Base-by-base conservation (phyloP, 2,888 invertebrate genomes). In the Dasypogon diadema region DNA sequence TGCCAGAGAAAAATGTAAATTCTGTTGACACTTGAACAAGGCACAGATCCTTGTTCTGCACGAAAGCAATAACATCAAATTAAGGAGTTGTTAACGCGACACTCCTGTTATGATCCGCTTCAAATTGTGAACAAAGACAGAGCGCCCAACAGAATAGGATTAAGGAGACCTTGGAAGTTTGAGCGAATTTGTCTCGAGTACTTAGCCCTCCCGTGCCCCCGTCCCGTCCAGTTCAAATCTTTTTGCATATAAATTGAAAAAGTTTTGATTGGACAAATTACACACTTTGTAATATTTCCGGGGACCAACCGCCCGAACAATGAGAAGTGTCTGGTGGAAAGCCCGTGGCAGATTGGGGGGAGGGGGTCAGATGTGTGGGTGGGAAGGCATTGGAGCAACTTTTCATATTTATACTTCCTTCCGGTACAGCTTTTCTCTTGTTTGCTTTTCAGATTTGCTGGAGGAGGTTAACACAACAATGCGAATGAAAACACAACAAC, bases 191-290 rank as follows among this genome's bases (percentile, higher is more conserved):
- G 30, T 26, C 42, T 0, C 42, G 8, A n/a, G n/a, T 30, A 42
- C 10, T 3, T 14, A 60, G 37, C 2, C 16, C 16, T 30, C 26
- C 10, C 14, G 16, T 26, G 26, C 21, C 34, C 60, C 60, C 18
- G 34, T 65, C 46, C n/a, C 48, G 46, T 12, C 21, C 65, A n/a
- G 24, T 18, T 65, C 30, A 30, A 34, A 70, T 30, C 56, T 56
- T 34, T 56, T 56, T 73, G 56, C 73, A 73, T 73, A 56, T 73
- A 73, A 73, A 73, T 73, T 73, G 73, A 73, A 73, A 73, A 73
- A 73, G 73, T 73, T 73, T 73, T 73, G 73, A 73, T 73, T 73
- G 73, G 56, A 56, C 42, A 73, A 73, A 73, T 73, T 73, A 73
- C 55, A 73, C 73, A 56, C 22, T 73, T 73, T 73, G 73, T 56